phyloP scores from a whole-genome alignment of 2,113 vertebrate species.

The Dinomys branickii region DNA sequence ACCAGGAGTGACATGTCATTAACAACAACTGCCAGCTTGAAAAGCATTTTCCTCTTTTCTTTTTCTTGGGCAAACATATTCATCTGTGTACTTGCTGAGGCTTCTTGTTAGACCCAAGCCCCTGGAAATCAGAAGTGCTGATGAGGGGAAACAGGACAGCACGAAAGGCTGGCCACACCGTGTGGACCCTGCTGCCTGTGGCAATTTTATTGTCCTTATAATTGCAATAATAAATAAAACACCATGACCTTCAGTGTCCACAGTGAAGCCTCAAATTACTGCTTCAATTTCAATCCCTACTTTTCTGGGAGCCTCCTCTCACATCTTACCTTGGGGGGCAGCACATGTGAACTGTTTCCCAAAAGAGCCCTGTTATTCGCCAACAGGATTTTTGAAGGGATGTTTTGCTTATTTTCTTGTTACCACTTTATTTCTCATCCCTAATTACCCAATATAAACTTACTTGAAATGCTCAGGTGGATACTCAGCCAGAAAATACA shows the following conservation, averaged over 20 bases:
- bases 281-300: slow-evolving; percentile 38
- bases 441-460: neutral
- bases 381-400: neutral
- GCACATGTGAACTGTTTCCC: neutral
- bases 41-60: neutral
- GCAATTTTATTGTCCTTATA: slow-evolving; percentile 66
- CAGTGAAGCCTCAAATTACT: slow-evolving; percentile 57
- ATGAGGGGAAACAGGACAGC: neutral
- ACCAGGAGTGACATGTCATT: slow-evolving; percentile 73
- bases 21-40: slow-evolving; percentile 77
- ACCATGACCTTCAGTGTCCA: slow-evolving; percentile 8
- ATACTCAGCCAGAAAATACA: neutral
- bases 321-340: neutral
- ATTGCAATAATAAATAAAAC: slow-evolving; percentile 74
- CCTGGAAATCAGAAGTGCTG: slow-evolving; percentile 75
- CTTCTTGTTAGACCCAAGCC: slow-evolving; percentile 61
- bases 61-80: slow-evolving; percentile 66
- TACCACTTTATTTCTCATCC: neutral
- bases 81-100: slow-evolving; percentile 27
- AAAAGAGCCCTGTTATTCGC: neutral
- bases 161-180: neutral
- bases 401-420: neutral
- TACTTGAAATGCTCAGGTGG: neutral
- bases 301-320: neutral
- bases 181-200: slow-evolving; percentile 41